Base-by-base conservation (phyloP, 2,888 invertebrate species). In the Melanophora roralis region DNA sequence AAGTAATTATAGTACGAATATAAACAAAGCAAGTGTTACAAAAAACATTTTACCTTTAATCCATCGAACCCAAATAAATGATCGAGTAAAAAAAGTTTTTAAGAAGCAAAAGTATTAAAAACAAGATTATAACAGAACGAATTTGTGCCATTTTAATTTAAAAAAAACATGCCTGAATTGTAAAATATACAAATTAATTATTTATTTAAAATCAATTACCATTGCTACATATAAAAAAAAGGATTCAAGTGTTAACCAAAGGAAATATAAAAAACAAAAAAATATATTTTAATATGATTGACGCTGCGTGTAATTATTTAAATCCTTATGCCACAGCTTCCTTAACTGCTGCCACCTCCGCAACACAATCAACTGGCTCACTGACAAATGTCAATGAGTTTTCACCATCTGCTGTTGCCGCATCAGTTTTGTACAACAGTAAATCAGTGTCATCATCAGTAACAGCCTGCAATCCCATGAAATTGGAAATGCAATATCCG, bases 401-500 rank as follows among this genome's bases (percentile, higher is more conserved):
- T 19, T 77, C 73, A 23, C 67, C 82, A 78, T 45, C 81, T 64
- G 14, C 81, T 62, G 23, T 67, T 32, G 36, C 82, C 69, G 38
- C 76, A 27, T 68, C 82, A 12, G 40, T 45, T 64, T 57, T 75
- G 34, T 53, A 78, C 45, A 59, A 75, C 21, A 49, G 49, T 19
- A 78, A 72, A 57, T 51, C 83, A 45, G 49, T 82, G 49, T 71
- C 82, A 78, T 45, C 78, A 67, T 62, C 75, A 27, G 34, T 79
- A 21, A 53, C 78, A 75, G 59, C 78, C 71, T 81, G 83, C 77
- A 74, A 78, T 81, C 83, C 78, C 14, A 81, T 87, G 86, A 87
- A 87, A 82, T 74, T 88, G 86, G 88, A 88, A 83, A 84, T 87
- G 82, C 88, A 88, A 84, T 90, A 90, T 86, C 90, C 89, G 82